Base-by-base conservation (phyloP, 2,113 vertebrate species). In the Grallaria varia region DNA sequence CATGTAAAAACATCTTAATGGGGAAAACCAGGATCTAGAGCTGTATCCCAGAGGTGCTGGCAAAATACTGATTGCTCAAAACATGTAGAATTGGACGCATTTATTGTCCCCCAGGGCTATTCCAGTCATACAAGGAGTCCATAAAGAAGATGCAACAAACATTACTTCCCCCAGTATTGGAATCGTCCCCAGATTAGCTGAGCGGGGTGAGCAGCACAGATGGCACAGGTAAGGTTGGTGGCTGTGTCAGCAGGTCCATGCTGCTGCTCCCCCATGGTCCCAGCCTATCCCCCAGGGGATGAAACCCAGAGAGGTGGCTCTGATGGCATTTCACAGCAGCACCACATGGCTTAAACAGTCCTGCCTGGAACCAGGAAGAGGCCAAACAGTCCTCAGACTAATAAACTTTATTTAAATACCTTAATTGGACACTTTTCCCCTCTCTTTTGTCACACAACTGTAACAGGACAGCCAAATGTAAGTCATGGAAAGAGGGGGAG, bases 221-320 rank as follows among this genome's bases (percentile, higher is more conserved):
- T 62, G 88, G 74, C 56, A 66, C 12, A n/a, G 74, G 27, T 71
- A 30, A 33, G 10, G 50, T 4, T 11, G 12, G 20, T 31, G 62
- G 39, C 9, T 0, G 0, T 14, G 27, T 58, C 17, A 24, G n/a
- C 4, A 2, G 1, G 49, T 63, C 24, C 50, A 28, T 25, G 22
- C 44, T 4, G 1, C 10, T n/a, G 25, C 17, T 69, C 49, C 49
- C 8, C 35, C n/a, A 8, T 23, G 33, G 55, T 58, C 60, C 68
- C 37, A 63, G 45, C 47, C 47, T 25, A 35, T 31, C 33, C n/a
- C 35, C 42, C 62, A 35, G 22, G 19, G 55, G 31, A 85, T 0
- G 1, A 60, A 60, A 24, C 33, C 28, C 0, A 0, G 19, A 6
- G 47, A 66, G 39, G 47, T 21, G 15, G 45, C 39, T 53, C 62